Percentiles rank a stretch among this genome's conserved stretches.
These are phyloP conservation scores for Patagioenas fasciata DNA, from an alignment of 2,113 vertebrate species.

Conservation along the genomic window DNA sequence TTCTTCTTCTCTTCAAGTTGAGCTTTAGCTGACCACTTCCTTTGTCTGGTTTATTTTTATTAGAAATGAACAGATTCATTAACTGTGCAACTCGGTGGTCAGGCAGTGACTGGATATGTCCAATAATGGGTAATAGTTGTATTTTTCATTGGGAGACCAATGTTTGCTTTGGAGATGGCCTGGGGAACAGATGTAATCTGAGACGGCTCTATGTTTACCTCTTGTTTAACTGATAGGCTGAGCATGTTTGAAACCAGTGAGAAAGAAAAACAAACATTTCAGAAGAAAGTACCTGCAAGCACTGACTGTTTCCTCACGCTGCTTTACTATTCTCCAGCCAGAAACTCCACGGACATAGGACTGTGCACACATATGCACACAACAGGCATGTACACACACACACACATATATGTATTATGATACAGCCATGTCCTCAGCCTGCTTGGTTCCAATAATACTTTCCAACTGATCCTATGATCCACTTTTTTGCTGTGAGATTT, in stretches of 20 bases:
- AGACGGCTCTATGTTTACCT: slow-evolving; percentile 72
- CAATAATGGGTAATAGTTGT: slow-evolving; percentile 74
- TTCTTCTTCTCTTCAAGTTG: slow-evolving; percentile 45
- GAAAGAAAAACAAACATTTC: slow-evolving; percentile 76
- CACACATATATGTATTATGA: neutral
- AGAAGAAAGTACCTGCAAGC: slow-evolving; percentile 68
- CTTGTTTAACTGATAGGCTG: slow-evolving; percentile 69
- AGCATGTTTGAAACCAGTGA: slow-evolving; percentile 70
- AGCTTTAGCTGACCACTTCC: slow-evolving; percentile 85
- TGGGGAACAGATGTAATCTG: slow-evolving; percentile 75
- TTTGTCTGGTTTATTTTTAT: slow-evolving; percentile 92
- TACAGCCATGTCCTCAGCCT: neutral
- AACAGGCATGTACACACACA: fast-evolving
- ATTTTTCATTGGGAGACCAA: slow-evolving; percentile 74
- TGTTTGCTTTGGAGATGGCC: slow-evolving; percentile 77
- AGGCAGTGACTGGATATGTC: slow-evolving; percentile 76
- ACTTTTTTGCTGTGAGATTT: neutral
- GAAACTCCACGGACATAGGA: neutral
- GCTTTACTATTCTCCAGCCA: neutral
- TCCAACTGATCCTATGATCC: neutral
- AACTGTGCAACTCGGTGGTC: slow-evolving; percentile 74
- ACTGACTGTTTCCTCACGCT: neutral
- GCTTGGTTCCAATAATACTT: neutral
- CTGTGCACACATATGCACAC: fast-evolving
- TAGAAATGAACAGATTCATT: slow-evolving; percentile 86